Percentiles rank a stretch among this genome's conserved stretches.
phyloP scores from a whole-genome alignment of 1,140 invertebrate species.

The Zophobas atratus region DNA sequence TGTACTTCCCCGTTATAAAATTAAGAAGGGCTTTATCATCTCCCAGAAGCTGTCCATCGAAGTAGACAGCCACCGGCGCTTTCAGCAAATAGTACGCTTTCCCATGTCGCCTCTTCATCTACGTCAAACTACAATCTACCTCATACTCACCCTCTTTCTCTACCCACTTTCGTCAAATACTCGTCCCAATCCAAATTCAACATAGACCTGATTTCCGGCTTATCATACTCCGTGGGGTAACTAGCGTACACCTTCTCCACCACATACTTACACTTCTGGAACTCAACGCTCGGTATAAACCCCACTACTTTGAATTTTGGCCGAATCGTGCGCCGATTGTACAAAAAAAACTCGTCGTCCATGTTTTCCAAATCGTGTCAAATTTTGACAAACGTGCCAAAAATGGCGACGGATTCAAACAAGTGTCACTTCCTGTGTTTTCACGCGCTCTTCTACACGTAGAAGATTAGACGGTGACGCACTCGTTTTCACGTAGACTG shows the following conservation, averaged over 20 bases:
- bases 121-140: constrained; percentile 15
- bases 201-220: constrained; percentile 60
- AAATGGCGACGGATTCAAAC: neutral
- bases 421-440: neutral
- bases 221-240: constrained; percentile 57
- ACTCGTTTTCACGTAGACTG: neutral
- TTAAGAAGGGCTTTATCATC: constrained; percentile 67
- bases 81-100: constrained; percentile 54
- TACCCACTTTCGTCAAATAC: constrained; percentile 58
- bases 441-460: constrained; percentile 1
- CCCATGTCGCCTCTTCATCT: constrained; percentile 46
- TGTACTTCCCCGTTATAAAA: constrained; percentile 67
- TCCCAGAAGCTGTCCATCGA: constrained; percentile 68
- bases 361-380: neutral
- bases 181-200: constrained; percentile 63
- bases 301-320: constrained; percentile 57
- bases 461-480: neutral
- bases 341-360: neutral
- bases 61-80: constrained; percentile 65
- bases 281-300: constrained; percentile 55
- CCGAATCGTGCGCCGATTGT: neutral
- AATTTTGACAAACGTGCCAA: neutral
- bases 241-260: constrained; percentile 55
- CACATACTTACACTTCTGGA: constrained; percentile 60
- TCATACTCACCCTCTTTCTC: neutral